Conservation (phyloP, 2,888 invertebrate species). For the Camptogramma bilineatum region DNA sequence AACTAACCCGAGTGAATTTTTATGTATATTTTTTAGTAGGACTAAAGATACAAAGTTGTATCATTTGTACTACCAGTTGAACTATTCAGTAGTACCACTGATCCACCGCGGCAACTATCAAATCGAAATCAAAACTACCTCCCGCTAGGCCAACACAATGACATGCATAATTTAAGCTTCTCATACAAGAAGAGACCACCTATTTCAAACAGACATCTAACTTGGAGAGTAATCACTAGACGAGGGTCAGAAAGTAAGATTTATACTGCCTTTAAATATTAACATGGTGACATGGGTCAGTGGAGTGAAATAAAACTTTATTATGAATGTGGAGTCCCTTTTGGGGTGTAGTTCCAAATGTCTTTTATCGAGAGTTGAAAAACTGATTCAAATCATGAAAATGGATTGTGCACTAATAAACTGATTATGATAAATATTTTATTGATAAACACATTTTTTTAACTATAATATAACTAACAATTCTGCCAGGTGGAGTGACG, state of each 20-base stretch:
- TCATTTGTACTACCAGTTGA: too few species aligned
- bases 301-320: slow-evolving; percentile 23
- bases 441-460: too few species aligned
- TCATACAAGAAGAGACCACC: slow-evolving; percentile 32
- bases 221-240: slow-evolving; percentile 31
- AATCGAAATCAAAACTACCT: background rate
- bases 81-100: too few species aligned
- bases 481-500: too few species aligned
- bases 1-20: too few species aligned
- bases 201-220: slow-evolving; percentile 27
- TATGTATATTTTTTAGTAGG: too few species aligned
- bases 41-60: too few species aligned
- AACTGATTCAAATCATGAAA: background rate
- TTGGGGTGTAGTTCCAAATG: background rate
- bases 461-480: too few species aligned
- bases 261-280: slow-evolving; percentile 47
- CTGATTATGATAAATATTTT: too few species aligned
- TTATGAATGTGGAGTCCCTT: slow-evolving; percentile 18
- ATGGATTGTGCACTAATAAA: background rate
- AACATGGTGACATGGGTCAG: slow-evolving; percentile 34
- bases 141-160: background rate
- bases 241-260: slow-evolving; percentile 45
- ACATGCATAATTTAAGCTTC: slow-evolving; percentile 11
- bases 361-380: background rate
- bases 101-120: too few species aligned